Evolutionary conservation across 2,797 vertebrate species (phyloP).

Genomic region (Pangasius djambal): DNA sequence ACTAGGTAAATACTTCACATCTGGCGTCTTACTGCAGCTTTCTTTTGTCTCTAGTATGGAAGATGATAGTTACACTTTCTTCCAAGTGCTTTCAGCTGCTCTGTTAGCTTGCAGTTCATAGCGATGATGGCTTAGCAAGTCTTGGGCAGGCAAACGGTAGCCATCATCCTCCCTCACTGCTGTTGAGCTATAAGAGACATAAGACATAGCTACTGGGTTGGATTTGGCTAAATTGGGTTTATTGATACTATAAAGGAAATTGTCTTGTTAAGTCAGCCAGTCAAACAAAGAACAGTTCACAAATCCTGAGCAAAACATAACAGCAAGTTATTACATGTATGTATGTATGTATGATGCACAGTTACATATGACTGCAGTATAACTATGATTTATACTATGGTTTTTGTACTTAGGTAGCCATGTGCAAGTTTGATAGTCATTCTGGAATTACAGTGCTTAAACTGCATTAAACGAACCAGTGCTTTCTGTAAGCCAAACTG

Average conservation of each 20-base stretch:
- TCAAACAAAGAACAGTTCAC: neutral
- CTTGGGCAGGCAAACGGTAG: neutral
- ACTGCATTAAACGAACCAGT: neutral
- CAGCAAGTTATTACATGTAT: neutral
- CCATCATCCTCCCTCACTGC: neutral
- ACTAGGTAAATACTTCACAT: constrained; percentile 80
- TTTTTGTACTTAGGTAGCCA: neutral
- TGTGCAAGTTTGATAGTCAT: neutral
- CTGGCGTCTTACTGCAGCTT: constrained; percentile 29
- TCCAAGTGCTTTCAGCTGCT: neutral
- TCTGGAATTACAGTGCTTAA: neutral
- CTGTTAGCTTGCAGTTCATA: neutral
- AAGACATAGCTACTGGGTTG: neutral
- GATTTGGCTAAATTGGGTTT: neutral
- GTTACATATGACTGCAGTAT: neutral
- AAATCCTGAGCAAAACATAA: neutral
- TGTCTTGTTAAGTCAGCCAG: neutral
- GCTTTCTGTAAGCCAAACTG: neutral
- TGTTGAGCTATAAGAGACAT: neutral
- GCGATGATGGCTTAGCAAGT: neutral
- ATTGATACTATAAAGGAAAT: neutral
- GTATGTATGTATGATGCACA: no score
- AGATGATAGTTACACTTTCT: neutral
- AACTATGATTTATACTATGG: neutral
- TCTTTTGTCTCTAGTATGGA: neutral